Evolutionary conservation across 2,888 invertebrate species (phyloP).

Genomic region (Cabera pusaria): DNA sequence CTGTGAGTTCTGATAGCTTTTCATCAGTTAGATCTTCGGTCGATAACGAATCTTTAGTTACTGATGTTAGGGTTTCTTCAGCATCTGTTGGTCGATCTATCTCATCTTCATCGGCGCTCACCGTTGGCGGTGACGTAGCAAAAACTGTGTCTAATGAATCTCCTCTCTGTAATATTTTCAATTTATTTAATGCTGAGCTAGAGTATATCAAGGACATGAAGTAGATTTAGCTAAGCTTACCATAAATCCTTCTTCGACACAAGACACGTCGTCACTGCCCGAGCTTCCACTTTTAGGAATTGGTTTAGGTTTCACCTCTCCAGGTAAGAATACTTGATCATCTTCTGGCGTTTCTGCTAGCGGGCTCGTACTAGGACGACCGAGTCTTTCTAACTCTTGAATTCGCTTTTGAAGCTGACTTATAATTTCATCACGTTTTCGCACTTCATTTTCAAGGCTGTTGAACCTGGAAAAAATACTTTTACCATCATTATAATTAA

Average conservation of each 20-base stretch:
- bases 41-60: slow-evolving; percentile 35
- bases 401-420: slow-evolving; percentile 89
- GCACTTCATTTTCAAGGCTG: slow-evolving; percentile 91
- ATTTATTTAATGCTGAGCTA: not conserved
- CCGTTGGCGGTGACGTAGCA: slow-evolving; percentile 83
- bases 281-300: slow-evolving; percentile 65
- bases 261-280: slow-evolving; percentile 73
- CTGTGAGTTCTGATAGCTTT: slow-evolving; percentile 65
- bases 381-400: slow-evolving; percentile 84
- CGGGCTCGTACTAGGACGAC: slow-evolving; percentile 43
- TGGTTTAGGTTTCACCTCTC: slow-evolving; percentile 29
- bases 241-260: slow-evolving; percentile 77
- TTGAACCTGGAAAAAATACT: slow-evolving; percentile 81
- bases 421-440: slow-evolving; percentile 91
- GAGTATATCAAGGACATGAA: not conserved
- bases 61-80: slow-evolving; percentile 23
- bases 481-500: slow-evolving; percentile 35
- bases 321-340: slow-evolving; percentile 26
- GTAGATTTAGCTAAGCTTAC: slow-evolving; percentile 38
- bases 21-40: slow-evolving; percentile 64
- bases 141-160: slow-evolving; percentile 87
- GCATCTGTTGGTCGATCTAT: slow-evolving; percentile 39
- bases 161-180: slow-evolving; percentile 78
- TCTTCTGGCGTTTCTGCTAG: slow-evolving; percentile 31
- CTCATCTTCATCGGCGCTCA: slow-evolving; percentile 59